These are phyloP conservation scores for Aromia moschata DNA, from an alignment of 2,888 invertebrate species.

Conservation along the genomic window DNA sequence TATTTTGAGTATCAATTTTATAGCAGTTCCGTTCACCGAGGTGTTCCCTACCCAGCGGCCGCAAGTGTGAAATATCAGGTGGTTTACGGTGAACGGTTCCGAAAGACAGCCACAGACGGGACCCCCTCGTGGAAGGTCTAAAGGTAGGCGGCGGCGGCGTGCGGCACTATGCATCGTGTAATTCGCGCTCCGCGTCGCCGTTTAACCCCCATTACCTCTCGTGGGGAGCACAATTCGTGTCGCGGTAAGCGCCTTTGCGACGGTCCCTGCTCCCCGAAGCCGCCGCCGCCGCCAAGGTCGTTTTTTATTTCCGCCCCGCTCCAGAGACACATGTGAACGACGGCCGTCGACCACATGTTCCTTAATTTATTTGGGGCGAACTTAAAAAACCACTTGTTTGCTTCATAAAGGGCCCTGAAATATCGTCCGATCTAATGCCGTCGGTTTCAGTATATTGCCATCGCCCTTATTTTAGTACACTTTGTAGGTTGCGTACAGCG, in stretches of 20 bases:
- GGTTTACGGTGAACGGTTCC: constrained; percentile 22
- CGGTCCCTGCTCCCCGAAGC: constrained; percentile 1
- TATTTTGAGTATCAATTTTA: constrained; percentile 3
- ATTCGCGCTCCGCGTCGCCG: constrained; percentile 15
- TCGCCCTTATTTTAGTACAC: too few relatives aligned
- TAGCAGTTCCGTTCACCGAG: constrained; percentile 4
- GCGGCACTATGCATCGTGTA: constrained; percentile 23
- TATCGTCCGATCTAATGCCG: not conserved
- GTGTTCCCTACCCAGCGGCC: constrained; percentile 5
- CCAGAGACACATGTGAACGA: constrained; percentile 1
- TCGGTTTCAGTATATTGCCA: too few relatives aligned
- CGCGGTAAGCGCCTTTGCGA: constrained; percentile 19
- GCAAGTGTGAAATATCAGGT: constrained; percentile 34
- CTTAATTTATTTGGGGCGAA: not conserved
- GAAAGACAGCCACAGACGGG: constrained; percentile 14
- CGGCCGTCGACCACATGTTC: not conserved
- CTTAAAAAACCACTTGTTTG: not conserved
- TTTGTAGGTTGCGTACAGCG: too few relatives aligned
- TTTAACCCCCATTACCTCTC: constrained; percentile 22
- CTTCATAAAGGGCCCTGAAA: not conserved
- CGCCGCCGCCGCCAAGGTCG: constrained; percentile 1
- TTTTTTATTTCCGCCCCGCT: not conserved
- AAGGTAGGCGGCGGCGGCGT: constrained; percentile 1
- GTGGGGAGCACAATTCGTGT: constrained; percentile 20
- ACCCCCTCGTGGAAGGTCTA: not conserved